Evolutionary conservation across 2,113 vertebrate species (phyloP).

Genomic region (Psilopsiagon aurifrons): DNA sequence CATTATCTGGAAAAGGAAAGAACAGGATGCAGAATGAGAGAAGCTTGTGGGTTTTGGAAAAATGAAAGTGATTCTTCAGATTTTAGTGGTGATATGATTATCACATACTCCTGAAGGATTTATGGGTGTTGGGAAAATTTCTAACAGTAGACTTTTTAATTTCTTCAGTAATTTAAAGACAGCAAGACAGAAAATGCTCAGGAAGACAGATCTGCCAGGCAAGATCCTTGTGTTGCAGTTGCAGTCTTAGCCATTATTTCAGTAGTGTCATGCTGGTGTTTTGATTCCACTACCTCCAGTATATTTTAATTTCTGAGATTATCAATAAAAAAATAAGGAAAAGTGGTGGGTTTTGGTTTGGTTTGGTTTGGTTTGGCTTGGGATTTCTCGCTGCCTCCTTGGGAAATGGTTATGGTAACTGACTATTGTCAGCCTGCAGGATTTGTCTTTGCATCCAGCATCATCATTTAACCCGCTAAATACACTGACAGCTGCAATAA

Average conservation of each 20-base stretch:
- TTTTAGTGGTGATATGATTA: not conserved
- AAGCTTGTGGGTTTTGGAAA: not conserved
- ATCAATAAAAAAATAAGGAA: not conserved
- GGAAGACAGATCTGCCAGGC: not conserved
- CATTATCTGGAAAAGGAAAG: not conserved
- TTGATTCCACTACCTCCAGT: not conserved
- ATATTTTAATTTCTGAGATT: slow-evolving; percentile 25
- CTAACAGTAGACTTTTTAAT: not conserved
- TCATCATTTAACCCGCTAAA: not conserved
- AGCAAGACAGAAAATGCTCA: not conserved
- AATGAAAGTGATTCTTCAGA: not conserved
- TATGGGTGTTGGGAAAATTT: not conserved
- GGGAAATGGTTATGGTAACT: not conserved
- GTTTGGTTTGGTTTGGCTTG: not conserved
- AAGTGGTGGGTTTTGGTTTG: not conserved
- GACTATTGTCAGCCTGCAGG: not conserved
- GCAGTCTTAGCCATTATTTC: not conserved
- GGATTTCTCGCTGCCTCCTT: not conserved
- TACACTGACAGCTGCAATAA: not conserved
- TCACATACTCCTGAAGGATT: slow-evolving; percentile 9
- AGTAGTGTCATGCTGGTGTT: not conserved
- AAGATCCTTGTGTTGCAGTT: not conserved
- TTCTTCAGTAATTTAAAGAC: slow-evolving; percentile 57
- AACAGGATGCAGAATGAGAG: not conserved
- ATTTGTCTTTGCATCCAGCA: not conserved